Evolutionary conservation across 2,888 invertebrate genomes (phyloP), one percentile per base, ranked within the genome.

Genomic region (Tenthredo livida): DNA sequence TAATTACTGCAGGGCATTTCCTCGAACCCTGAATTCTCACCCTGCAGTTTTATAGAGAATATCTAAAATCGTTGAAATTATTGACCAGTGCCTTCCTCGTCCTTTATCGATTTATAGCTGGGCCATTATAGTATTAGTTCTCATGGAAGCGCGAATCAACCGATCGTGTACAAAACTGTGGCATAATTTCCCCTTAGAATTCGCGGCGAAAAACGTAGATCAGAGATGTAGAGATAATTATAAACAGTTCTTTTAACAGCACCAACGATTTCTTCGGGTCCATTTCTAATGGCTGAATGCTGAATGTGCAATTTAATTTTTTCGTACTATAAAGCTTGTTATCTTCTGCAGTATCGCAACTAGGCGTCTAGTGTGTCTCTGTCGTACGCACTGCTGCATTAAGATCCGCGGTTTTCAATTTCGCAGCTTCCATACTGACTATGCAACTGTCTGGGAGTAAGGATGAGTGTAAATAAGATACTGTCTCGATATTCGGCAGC

Each of bases 181-280:
- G 10, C 10, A 29, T 1, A 67, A 33, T 70, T 70, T 2, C 17
- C 17, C 33, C 61, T 25, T 25, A 21, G 25, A 61, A 61, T 61
- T 61, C 29, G 1, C 12, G 29, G 12, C 0, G 29, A 29, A 65
- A 65, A 7, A 33, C 4, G 15, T 10, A 65, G 29, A 5, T 65
- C 17, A 54, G 54, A 33, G 25, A 6, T 15, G 29, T 33, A 33
- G n/a, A n/a, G n/a, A n/a, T n/a, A n/a, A n/a, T n/a, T 29, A 1
- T 17, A n/a, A 10, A 21, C 70, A 17, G 17, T 70, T 37, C 43
- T 17, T 73, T 25, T 43, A 12, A 21, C 3, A 50, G 50, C 86
- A 87, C 87, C 87, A 87, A 84, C 37, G 86, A 84, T 67, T 86
- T 86, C 67, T 84, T 85, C 33, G 87, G 82, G 75, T 87, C 85